A percentile compares a stretch with the other conserved stretches of the same genome.
phyloP scores from a whole-genome alignment of 2,888 invertebrate genomes.

The Charanyca ferruginea region DNA sequence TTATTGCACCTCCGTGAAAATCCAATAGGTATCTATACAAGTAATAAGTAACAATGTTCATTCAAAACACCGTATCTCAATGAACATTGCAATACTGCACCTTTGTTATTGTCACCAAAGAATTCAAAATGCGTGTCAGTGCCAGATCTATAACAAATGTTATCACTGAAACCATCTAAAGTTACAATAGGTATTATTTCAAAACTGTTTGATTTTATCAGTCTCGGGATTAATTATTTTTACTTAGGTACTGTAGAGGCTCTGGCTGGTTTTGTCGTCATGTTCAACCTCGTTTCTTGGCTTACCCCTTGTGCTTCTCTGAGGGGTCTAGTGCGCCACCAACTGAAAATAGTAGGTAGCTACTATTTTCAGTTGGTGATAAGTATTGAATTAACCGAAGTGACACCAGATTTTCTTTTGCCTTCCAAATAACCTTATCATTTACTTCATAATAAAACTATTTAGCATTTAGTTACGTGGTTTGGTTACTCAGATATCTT shows the following conservation, averaged over 20 bases:
- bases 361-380: neutral
- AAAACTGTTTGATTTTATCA: slow-evolving; percentile 10
- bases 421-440: too few species aligned
- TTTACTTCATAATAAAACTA: too few species aligned
- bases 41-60: neutral
- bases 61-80: neutral
- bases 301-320: too few species aligned
- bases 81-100: slow-evolving; percentile 4
- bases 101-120: neutral
- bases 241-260: neutral
- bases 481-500: slow-evolving; percentile 9
- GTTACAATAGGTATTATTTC: slow-evolving; percentile 16
- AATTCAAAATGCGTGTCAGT: slow-evolving; percentile 1
- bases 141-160: slow-evolving; percentile 3
- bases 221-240: neutral
- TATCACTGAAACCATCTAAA: slow-evolving; percentile 34
- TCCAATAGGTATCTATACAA: neutral
- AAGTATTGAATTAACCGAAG: neutral
- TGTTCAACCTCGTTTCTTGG: too few species aligned
- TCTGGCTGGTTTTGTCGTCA: neutral
- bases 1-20: neutral
- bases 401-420: too few species aligned
- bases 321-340: too few species aligned
- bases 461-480: neutral
- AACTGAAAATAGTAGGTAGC: too few species aligned